Evolutionary conservation across 35 echinoderm and acorn worm species (phyloP), one percentile per base, ranked within the genome.

Genomic region (Lytechinus pictus): DNA sequence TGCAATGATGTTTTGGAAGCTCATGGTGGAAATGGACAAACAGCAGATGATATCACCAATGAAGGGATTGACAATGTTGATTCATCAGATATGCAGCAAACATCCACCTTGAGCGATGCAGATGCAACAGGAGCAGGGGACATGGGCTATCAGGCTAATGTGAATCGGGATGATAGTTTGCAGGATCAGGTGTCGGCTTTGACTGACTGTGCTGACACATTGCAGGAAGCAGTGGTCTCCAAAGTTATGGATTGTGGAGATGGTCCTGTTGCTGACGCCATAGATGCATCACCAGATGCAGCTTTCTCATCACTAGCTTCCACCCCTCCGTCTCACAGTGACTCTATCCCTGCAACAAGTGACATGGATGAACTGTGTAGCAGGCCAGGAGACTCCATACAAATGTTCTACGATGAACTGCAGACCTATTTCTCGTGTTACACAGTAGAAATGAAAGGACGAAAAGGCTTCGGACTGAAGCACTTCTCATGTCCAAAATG

Each of bases 381-480:
- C n/a, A 33, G 52, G n/a, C 53, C 28, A 28, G 92, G 92, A 57
- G 92, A 93, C 92, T 53, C 53, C 13, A 93, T 93, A 10, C n/a
- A 93, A 10, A 55, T 93, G 92, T 93, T 55, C 55, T 55, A 53
- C 10, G 54, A 93, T 55, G 53, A 93, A 5, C 27, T 93, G 54
- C 29, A 93, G 92, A 19, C 92, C 52, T 93, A 55, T 57, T 93
- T 93, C 92, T 19, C 55, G 11, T 53, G 92, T 27, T 93, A 93
- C 92, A 93, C 92, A 28, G 10, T 10, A 10, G 54, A 93, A 27
- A 54, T 93, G n/a, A 27, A 33, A 57, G 29, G 53, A 54, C 27
- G 13, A 5, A 93, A 93, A 54, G 52, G 54, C 11, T 56, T 93
- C 19, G 92, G 92, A 10, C 6, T 93, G 53, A 57, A 93, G 53